These are phyloP conservation scores for Rotaria socialis DNA, from an alignment of 2,888 invertebrate genomes.

Conservation along the genomic window DNA sequence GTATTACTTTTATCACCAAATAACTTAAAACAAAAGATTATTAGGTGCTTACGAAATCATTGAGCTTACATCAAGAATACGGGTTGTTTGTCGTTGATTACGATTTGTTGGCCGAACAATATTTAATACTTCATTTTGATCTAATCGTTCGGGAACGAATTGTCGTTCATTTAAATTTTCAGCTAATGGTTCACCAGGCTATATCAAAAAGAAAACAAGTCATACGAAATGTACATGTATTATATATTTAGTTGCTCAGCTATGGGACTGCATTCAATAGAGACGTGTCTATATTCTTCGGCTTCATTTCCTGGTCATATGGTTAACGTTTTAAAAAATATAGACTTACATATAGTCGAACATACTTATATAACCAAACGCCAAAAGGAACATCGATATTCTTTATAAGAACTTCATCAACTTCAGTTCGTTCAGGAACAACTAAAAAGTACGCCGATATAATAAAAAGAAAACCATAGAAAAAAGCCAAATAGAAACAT, in stretches of 20 bases:
- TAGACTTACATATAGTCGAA: background rate
- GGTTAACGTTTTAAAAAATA: too few species aligned
- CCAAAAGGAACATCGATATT: constrained; percentile 6
- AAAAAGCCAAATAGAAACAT: background rate
- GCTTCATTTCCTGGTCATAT: too few species aligned
- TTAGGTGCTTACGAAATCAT: background rate
- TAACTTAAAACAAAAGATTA: background rate
- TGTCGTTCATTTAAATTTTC: background rate
- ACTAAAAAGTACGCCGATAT: too few species aligned
- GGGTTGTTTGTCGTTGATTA: constrained; percentile 25
- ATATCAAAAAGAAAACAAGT: background rate
- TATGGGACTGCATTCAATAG: too few species aligned
- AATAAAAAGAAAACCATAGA: too few species aligned
- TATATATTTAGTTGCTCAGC: too few species aligned
- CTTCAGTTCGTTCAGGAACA: constrained; percentile 15
- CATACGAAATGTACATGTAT: too few species aligned
- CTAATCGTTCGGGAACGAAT: background rate
- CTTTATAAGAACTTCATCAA: constrained; percentile 19
- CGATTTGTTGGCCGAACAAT: background rate
- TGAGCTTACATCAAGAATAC: background rate
- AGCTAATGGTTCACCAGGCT: constrained; percentile 12
- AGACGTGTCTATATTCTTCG: too few species aligned
- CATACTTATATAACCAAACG: constrained; percentile 25
- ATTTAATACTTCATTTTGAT: background rate
- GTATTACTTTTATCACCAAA: constrained; percentile 34